phyloP scores from a whole-genome alignment of 1,140 invertebrate species.

The Gyrodactylus salaris region DNA sequence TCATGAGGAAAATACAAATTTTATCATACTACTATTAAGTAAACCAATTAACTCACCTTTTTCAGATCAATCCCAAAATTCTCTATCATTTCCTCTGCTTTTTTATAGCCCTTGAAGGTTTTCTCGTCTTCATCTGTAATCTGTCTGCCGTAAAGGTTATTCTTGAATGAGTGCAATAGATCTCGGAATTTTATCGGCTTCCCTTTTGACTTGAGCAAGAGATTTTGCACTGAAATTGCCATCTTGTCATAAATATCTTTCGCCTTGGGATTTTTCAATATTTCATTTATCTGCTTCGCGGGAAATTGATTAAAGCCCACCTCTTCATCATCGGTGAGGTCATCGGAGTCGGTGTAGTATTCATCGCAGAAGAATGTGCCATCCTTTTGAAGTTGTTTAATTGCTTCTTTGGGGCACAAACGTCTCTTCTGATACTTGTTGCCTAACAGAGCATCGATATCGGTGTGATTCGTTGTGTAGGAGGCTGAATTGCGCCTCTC shows the following conservation, averaged over 20 bases:
- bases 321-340: not conserved
- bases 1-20: not conserved
- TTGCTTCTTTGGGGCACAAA: not conserved
- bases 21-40: not conserved
- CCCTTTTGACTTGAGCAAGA: not conserved
- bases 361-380: not conserved
- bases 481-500: not conserved
- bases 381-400: not conserved
- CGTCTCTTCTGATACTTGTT: not conserved
- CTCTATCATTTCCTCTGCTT: slow-evolving; percentile 14
- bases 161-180: not conserved
- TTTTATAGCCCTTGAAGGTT: slow-evolving; percentile 13
- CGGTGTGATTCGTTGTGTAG: not conserved
- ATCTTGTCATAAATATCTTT: not conserved
- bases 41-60: slow-evolving; percentile 12
- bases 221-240: not conserved
- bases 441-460: not conserved
- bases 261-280: not conserved
- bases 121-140: slow-evolving; percentile 12
- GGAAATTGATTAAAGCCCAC: not conserved
- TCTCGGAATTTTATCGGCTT: not conserved
- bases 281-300: not conserved
- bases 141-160: not conserved
- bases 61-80: slow-evolving; percentile 15
- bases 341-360: not conserved